phyloP scores from a whole-genome alignment of 2,888 invertebrate genomes.

The Anthoptus insignis region DNA sequence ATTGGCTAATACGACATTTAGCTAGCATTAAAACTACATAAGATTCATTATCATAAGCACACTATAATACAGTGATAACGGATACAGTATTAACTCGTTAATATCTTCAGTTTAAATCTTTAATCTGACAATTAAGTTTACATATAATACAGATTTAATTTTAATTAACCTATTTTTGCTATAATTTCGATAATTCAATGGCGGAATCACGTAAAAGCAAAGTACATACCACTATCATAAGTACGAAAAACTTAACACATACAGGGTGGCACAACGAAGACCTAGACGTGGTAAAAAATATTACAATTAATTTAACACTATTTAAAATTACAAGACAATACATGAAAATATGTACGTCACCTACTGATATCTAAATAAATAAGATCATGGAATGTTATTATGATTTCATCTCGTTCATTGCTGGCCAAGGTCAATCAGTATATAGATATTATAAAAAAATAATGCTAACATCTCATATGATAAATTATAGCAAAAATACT shows the following conservation, averaged over 20 bases:
- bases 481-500: conserved; percentile 87
- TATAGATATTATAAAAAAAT: conserved; percentile 70
- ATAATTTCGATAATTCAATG: conserved; percentile 78
- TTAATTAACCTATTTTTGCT: conserved; percentile 76
- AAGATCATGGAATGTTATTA: conserved; percentile 85
- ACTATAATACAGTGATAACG: conserved; percentile 78
- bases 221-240: conserved; percentile 74
- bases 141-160: conserved; percentile 77
- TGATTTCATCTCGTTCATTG: conserved; percentile 69
- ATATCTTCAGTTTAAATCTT: conserved; percentile 57
- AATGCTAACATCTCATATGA: conserved; percentile 73
- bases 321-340: conserved; percentile 58
- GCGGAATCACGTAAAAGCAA: conserved; percentile 80
- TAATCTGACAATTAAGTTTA: conserved; percentile 64
- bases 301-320: conserved; percentile 74
- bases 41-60: conserved; percentile 73
- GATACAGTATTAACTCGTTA: conserved; percentile 63
- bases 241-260: conserved; percentile 83
- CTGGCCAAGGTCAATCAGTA: conserved; percentile 59
- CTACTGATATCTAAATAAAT: conserved; percentile 84
- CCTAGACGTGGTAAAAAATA: conserved; percentile 79
- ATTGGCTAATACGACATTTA: conserved; percentile 84
- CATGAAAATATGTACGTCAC: conserved; percentile 84
- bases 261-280: conserved; percentile 86
- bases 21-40: conserved; percentile 81